Evolutionary conservation across 2,113 vertebrate species (phyloP).

Genomic region (Talpa occidentalis): DNA sequence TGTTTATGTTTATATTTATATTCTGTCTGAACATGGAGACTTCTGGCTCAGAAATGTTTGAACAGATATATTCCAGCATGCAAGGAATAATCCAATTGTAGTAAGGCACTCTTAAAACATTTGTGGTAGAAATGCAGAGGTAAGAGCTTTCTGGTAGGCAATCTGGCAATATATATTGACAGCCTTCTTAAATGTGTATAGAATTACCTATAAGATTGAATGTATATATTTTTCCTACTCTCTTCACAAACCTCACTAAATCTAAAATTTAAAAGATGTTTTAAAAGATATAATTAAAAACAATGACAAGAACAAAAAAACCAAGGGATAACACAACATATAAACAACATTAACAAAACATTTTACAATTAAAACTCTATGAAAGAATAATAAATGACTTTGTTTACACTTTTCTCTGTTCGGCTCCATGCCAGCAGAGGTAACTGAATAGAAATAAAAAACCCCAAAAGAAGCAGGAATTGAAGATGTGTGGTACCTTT

Average conservation of each 20-base stretch:
- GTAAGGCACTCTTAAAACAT: background rate
- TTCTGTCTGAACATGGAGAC: background rate
- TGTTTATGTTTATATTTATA: background rate
- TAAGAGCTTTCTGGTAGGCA: background rate
- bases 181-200: background rate
- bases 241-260: background rate
- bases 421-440: background rate
- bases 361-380: background rate
- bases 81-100: background rate
- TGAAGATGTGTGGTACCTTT: background rate
- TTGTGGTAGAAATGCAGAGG: background rate
- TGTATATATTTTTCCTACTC: background rate
- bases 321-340: background rate
- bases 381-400: background rate
- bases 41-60: background rate
- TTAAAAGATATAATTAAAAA: background rate
- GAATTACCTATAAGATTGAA: slow-evolving; percentile 2
- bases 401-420: background rate
- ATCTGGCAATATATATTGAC: background rate
- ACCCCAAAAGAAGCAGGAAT: background rate
- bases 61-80: background rate
- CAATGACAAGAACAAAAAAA: background rate
- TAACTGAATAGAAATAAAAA: background rate
- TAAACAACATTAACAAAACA: background rate
- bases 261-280: background rate